A percentile compares a stretch with the other conserved stretches of the same genome.
These are phyloP conservation scores for Agelaius phoeniceus DNA, from an alignment of 2,113 vertebrate species.

Conservation along the genomic window DNA sequence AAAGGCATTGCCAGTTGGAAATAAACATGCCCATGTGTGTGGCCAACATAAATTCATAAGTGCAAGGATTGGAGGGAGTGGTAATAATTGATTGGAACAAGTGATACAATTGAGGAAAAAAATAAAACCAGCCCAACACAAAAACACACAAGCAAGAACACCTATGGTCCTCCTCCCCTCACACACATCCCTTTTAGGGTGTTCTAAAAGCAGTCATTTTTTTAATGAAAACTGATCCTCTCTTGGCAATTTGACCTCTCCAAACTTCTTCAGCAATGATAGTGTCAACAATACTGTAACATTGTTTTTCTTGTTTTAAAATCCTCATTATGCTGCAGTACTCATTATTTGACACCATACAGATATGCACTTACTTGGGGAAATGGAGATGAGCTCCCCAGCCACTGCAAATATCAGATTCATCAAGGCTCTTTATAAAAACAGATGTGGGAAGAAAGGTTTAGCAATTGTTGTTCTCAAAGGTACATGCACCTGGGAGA, in stretches of 20 bases:
- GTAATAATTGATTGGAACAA: background rate
- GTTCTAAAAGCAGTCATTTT: background rate
- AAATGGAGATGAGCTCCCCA: background rate
- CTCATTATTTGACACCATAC: background rate
- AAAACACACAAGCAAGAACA: background rate
- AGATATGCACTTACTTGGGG: background rate
- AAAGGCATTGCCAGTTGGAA: background rate
- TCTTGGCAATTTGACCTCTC: background rate
- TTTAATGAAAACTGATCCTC: background rate
- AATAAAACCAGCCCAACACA: background rate
- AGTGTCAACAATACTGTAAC: background rate
- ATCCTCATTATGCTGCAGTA: background rate
- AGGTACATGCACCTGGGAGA: background rate
- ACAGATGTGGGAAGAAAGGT: background rate
- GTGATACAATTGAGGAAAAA: background rate
- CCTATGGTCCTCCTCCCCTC: fast-evolving
- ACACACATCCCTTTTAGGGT: background rate
- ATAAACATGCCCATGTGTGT: background rate
- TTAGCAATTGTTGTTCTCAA: background rate
- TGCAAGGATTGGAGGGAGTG: background rate
- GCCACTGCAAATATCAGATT: background rate
- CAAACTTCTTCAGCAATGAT: background rate
- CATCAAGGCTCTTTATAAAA: background rate
- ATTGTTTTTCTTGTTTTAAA: background rate
- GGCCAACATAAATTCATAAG: background rate